Conservation (phyloP, 2,797 vertebrate species). For the Sebastes kiyomatsui region DNA sequence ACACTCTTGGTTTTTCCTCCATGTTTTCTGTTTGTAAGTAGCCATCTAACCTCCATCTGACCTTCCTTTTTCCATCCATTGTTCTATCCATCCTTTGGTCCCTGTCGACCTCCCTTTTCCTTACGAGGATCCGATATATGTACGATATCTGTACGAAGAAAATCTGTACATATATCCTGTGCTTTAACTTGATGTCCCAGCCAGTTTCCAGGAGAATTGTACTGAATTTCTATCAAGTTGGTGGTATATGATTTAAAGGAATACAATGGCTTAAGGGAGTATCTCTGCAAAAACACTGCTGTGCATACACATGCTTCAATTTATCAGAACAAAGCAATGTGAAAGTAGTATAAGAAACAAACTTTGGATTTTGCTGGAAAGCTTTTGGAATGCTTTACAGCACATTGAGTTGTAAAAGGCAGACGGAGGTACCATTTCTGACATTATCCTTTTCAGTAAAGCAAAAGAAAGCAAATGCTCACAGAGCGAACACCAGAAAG, state of each 20-base stretch:
- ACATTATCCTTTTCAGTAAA: background rate
- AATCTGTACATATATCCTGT: constrained; percentile 39
- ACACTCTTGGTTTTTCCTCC: constrained; percentile 94
- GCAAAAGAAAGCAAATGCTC: background rate
- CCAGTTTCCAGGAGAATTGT: constrained; percentile 4
- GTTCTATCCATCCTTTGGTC: background rate
- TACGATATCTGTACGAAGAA: background rate
- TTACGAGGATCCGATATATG: constrained; percentile 24
- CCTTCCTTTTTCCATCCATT: constrained; percentile 46
- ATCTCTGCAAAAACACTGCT: background rate
- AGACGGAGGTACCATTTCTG: background rate
- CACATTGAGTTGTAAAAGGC: background rate
- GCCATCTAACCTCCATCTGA: constrained; percentile 71
- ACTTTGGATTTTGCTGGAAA: background rate
- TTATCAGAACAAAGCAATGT: background rate
- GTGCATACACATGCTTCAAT: too few relatives aligned
- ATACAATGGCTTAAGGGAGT: constrained; percentile 29
- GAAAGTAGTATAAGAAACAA: background rate
- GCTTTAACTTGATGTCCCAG: constrained; percentile 36
- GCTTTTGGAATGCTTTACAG: background rate
- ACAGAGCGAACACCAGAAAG: background rate
- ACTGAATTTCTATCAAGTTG: background rate
- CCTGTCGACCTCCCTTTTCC: background rate
- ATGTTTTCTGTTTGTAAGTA: constrained; percentile 99
- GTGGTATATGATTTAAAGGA: constrained; percentile 45